Conservation (phyloP, 1,140 invertebrate species). For the Halictus rubicundus region DNA sequence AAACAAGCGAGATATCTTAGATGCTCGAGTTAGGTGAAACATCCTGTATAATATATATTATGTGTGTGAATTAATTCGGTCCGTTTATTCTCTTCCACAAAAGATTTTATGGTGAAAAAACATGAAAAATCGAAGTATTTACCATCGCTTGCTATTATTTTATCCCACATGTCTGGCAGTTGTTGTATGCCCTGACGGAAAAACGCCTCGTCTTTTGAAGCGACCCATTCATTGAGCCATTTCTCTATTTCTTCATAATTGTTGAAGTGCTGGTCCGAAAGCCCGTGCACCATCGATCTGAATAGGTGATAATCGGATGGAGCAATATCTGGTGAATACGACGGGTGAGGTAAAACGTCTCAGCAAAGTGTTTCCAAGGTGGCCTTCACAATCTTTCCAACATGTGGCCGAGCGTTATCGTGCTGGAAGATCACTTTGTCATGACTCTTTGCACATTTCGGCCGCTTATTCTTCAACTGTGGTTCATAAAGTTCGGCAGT, state of each 20-base stretch:
- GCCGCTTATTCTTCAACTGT: constrained; percentile 54
- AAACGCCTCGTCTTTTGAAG: not conserved
- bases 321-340: constrained; percentile 27
- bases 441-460: constrained; percentile 37
- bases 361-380: constrained; percentile 6
- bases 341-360: constrained; percentile 19
- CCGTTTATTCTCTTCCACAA: too few relatives aligned
- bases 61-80: too few relatives aligned
- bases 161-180: not conserved
- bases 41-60: too few relatives aligned
- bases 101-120: too few relatives aligned
- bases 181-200: too few relatives aligned
- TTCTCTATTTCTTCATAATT: not conserved
- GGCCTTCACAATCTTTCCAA: not conserved
- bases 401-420: constrained; percentile 36
- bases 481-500: constrained; percentile 48
- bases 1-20: too few relatives aligned
- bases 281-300: not conserved
- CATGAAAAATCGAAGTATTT: too few relatives aligned
- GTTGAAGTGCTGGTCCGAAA: not conserved
- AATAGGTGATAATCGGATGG: constrained; percentile 1
- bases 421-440: constrained; percentile 59
- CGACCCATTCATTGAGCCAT: not conserved
- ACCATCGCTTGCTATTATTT: not conserved
- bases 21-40: too few relatives aligned